Evolutionary conservation across 2,888 invertebrate genomes (phyloP).

Genomic region (Xylota segnis): DNA sequence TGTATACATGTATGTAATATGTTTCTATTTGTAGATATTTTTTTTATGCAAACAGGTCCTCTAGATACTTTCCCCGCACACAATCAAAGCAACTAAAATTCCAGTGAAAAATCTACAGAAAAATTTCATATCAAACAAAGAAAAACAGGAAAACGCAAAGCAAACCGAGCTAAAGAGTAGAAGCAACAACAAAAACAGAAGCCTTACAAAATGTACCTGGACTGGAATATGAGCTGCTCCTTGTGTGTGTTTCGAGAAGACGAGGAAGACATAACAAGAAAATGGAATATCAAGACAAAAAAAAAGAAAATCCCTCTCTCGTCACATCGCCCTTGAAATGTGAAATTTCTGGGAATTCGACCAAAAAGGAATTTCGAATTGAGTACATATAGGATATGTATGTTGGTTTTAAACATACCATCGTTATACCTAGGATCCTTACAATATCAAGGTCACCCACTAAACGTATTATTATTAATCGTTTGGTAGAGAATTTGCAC

Average conservation of each 20-base stretch:
- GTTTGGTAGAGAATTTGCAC: neutral
- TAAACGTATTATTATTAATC: neutral
- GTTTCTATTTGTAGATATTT: conserved; percentile 6
- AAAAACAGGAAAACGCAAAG: conserved; percentile 69
- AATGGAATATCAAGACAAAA: conserved; percentile 31
- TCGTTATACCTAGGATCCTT: neutral
- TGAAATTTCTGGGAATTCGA: conserved; percentile 64
- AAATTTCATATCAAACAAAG: conserved; percentile 56
- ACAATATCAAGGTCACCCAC: neutral
- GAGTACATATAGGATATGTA: neutral
- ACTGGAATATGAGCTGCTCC: conserved; percentile 47
- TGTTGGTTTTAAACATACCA: neutral
- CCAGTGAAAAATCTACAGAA: conserved; percentile 60
- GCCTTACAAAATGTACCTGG: conserved; percentile 77
- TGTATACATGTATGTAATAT: neutral
- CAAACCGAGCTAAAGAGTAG: conserved; percentile 21
- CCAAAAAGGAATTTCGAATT: conserved; percentile 52
- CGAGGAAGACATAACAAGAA: conserved; percentile 19
- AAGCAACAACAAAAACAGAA: conserved; percentile 70
- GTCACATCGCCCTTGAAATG: conserved; percentile 59
- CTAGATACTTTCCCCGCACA: conserved; percentile 24
- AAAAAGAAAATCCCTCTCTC: conserved; percentile 52
- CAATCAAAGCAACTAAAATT: conserved; percentile 54
- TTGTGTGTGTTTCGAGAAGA: conserved; percentile 3
- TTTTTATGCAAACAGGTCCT: conserved; percentile 67